These are phyloP conservation scores for Odontesthes bonariensis DNA, from an alignment of 2,113 vertebrate genomes.

Conservation along the genomic window DNA sequence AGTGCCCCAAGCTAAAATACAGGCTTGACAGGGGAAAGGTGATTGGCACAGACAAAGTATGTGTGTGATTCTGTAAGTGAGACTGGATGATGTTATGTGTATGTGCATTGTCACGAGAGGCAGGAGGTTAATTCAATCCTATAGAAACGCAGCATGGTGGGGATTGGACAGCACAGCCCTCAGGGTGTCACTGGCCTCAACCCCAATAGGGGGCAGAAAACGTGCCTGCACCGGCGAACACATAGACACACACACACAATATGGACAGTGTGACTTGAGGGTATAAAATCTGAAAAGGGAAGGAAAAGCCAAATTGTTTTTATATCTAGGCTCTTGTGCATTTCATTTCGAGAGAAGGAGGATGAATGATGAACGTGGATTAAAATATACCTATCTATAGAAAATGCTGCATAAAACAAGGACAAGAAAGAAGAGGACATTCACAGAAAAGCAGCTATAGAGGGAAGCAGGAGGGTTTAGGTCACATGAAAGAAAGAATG, in stretches of 20 bases:
- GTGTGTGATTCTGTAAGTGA: conserved; percentile 50
- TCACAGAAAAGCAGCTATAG: conserved; percentile 49
- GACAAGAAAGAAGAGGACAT: conserved; percentile 68
- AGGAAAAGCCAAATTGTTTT: conserved; percentile 78
- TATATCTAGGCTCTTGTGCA: conserved; percentile 73
- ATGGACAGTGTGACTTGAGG: conserved; percentile 71
- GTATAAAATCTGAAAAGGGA: conserved; percentile 68
- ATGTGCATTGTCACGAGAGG: conserved; percentile 76
- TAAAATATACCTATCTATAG: conserved; percentile 69
- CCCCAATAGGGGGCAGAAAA: conserved; percentile 74
- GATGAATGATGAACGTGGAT: conserved; percentile 75
- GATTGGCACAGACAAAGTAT: conserved; percentile 66
- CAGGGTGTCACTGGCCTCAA: conserved; percentile 80
- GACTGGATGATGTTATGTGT: conserved; percentile 70
- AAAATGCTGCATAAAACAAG: conserved; percentile 71
- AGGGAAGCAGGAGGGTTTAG: conserved; percentile 55
- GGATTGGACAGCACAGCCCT: conserved; percentile 83
- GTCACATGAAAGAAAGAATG: conserved; percentile 50
- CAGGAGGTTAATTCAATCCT: conserved; percentile 85
- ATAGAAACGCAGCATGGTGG: conserved; percentile 83
- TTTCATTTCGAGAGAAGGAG: conserved; percentile 68
- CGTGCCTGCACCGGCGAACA: conserved; percentile 12
- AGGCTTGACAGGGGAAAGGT: conserved; percentile 66
- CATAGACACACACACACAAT: conserved; percentile 55
- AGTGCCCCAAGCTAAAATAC: conserved; percentile 54